phyloP scores from a whole-genome alignment of 1,140 invertebrate species.

The Heliconius nattereri region DNA sequence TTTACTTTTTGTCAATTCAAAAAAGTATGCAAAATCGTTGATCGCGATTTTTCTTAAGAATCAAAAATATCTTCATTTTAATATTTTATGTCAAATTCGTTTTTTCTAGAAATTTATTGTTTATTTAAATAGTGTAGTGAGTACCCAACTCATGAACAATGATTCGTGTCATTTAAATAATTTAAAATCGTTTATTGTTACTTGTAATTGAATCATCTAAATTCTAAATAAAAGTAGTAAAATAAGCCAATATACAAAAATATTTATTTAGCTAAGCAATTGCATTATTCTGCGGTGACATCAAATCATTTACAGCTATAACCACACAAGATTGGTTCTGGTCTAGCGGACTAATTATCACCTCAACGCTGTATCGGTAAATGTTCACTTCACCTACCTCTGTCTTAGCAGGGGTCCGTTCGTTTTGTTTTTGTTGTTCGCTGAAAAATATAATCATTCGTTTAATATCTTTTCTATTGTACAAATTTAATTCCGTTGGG shows the following conservation, averaged over 20 bases:
- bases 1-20: no score
- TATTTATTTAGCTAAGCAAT: not conserved
- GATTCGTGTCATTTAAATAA: no score
- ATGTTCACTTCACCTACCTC: slow-evolving; percentile 61
- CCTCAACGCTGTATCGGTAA: slow-evolving; percentile 50
- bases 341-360: slow-evolving; percentile 63
- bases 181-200: no score
- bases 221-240: no score
- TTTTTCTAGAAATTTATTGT: no score
- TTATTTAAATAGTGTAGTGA: no score
- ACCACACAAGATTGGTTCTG: slow-evolving; percentile 61
- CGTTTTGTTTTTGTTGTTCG: slow-evolving; percentile 61
- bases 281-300: slow-evolving; percentile 33
- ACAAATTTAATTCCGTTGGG: not conserved
- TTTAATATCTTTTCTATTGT: not conserved
- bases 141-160: no score
- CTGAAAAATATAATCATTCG: slow-evolving; percentile 50
- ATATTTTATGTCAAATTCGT: no score
- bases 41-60: not conserved
- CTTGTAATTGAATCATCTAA: no score
- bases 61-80: not conserved
- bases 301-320: slow-evolving; percentile 61
- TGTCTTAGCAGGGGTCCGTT: slow-evolving; percentile 63
- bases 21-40: no score
- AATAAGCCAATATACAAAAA: not conserved